Base-by-base conservation (phyloP, 1,140 invertebrate species). In the Protaetia brevitarsis region DNA sequence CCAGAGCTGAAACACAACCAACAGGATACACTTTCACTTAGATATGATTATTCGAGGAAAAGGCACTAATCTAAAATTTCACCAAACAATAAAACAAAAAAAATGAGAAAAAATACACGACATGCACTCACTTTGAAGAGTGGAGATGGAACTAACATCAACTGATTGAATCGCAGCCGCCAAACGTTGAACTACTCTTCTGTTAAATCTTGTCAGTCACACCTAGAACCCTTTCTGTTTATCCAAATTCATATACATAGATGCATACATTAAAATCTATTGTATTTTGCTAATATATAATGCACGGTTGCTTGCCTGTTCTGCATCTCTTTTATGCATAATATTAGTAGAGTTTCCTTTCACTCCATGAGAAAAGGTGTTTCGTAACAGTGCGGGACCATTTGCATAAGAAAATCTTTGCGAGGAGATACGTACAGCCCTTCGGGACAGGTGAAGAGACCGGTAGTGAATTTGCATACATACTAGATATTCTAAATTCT, bases 161-260 rank as follows among this genome's bases (percentile, higher is more conserved):
- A 59, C 16, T 27, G 57, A 59, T 59, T 11, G 28, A 31, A 59
- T 23, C 13, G 26, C 57, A 31, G 16, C 57, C 16, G 57, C 27
- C 26, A 27, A 28, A 29, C 29, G 3, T 28, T n/a, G 26, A 29
- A 31, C 57, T 59, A 1, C 57, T 59, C 57, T 29, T 66, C 37
- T 29, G 28, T 57, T 51, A 66, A 66, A 66, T 66, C 65, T 66
- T 66, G 59, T 66, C 65, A 11, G 65, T 66, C 65, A 66, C 65
- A 66, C 65, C 65, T 66, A 57, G 60, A 61, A 51, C 41, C 65
- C 65, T 37, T 66, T 31, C 65, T 66, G 65, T 66, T 66, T 66
- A 66, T 66, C 27, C 31, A 66, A 51, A 66, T 66, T 66, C 65
- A 61, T 66, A 66, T 66, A 58, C 65, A 26, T 51, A 51, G 41